phyloP scores from a whole-genome alignment of 1,140 invertebrate genomes.

The Diplogasteroides magnus region DNA sequence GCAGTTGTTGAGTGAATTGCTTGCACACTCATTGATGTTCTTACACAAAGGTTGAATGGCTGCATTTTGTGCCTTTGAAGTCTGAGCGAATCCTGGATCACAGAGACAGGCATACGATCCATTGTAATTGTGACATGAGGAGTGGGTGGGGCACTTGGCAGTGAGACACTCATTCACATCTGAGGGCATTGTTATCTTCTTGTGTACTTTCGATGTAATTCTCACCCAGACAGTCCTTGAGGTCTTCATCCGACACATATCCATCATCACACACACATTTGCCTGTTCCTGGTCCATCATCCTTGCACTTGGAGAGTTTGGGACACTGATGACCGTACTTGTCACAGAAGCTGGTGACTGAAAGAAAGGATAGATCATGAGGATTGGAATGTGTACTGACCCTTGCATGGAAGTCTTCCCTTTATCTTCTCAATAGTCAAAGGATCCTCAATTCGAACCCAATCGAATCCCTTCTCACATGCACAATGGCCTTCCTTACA shows the following conservation, averaged over 20 bases:
- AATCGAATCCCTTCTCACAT: neutral
- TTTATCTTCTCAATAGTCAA: neutral
- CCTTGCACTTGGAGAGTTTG: neutral
- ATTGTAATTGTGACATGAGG: slow-evolving; percentile 4
- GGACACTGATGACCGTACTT: too few species aligned
- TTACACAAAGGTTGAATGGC: neutral
- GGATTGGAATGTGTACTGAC: neutral
- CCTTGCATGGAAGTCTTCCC: neutral
- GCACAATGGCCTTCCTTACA: neutral
- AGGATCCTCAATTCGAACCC: neutral
- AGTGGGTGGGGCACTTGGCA: slow-evolving; percentile 7
- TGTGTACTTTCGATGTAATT: neutral
- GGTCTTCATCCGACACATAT: neutral
- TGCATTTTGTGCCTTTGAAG: neutral
- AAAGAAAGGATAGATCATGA: too few species aligned
- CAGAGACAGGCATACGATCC: slow-evolving; percentile 9
- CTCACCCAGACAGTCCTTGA: neutral
- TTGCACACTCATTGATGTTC: slow-evolving; percentile 9
- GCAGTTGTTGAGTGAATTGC: slow-evolving; percentile 4
- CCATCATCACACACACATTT: slow-evolving; percentile 2
- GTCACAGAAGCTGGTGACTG: too few species aligned
- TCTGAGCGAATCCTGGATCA: slow-evolving; percentile 4
- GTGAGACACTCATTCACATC: slow-evolving; percentile 13
- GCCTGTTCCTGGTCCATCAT: neutral
- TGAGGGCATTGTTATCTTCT: too few species aligned